Base-by-base conservation (phyloP, 2,888 invertebrate species). In the Arge pagana region DNA sequence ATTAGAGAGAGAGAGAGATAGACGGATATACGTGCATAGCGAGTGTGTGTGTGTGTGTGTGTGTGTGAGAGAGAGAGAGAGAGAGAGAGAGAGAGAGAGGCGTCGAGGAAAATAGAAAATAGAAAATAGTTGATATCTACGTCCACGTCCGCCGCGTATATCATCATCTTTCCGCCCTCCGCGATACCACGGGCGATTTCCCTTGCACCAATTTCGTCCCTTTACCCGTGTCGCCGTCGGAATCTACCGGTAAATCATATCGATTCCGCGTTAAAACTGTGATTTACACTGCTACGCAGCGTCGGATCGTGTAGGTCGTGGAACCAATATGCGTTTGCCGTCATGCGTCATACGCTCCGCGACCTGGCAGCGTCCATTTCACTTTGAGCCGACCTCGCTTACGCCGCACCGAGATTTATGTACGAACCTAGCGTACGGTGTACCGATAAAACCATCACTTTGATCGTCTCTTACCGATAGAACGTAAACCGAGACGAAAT, bases 221-320 rank as follows among this genome's bases (percentile, higher is more conserved):
- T 16, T 11, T n/a, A 30, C 39, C 41, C 41, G 30, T 23, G n/a
- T 3, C 26, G 37, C 26, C 33, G 15, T 52, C 52, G 52, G 50
- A 48, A 52, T 54, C 58, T 56, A 33, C 52, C 61, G 57, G 62
- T 65, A 64, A 62, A 66, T 66, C 63, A 65, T 61, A 66, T 67
- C 61, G 64, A 66, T 66, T 67, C 62, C 63, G 61, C 64, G 64
- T 66, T 67, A 65, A 66, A 65, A 61, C 63, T 62, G 59, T 67
- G 65, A 67, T 67, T 66, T 66, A 66, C 62, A 52, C 53, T 57
- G 48, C 50, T 55, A 43, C 33, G 49, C 48, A n/a, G n/a, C n/a
- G n/a, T n/a, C n/a, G n/a, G n/a, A n/a, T n/a, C n/a, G n/a, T n/a
- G n/a, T n/a, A n/a, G n/a, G n/a, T n/a, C n/a, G n/a, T n/a, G n/a